Base-by-base conservation (phyloP, 1,140 invertebrate species). In the Heliconius himera region DNA sequence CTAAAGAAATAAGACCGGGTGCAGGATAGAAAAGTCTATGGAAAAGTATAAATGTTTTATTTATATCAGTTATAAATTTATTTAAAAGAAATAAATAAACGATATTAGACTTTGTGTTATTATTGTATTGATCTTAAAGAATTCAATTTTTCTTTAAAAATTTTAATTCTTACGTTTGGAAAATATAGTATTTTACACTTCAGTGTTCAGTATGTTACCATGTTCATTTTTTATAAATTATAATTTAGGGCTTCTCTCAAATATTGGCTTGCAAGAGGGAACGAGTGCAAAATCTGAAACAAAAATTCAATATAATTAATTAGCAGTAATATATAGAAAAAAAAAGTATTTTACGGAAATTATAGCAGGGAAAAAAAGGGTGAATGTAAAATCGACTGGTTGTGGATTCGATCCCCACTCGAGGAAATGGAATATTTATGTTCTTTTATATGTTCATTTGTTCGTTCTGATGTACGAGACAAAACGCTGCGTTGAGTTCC, bases 241-340 rank as follows among this genome's bases (percentile, higher is more conserved):
- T 66, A 29, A 13, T 16, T 66, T 26, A 16, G 11, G 60, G 11
- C 5, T 29, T 16, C 22, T 26, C 22, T 66, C 60, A 11, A 29
- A 72, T 36, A 82, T 70, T 60, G 88, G 83, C 41, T 73, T 75
- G 46, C 88, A 91, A 46, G 89, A 83, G 46, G 83, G 85, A 22
- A 89, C 85, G 1, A 90, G 71, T 41, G 86, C 78, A 29, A 92
- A 92, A 85, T 90, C 89, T 91, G 88, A 76, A 91, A 91, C 66
- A 75, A 78, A 66, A 79, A 77, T 77, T 22, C 46, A 73, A n/a
- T 33, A 36, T 77, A 3, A 26, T 20, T 51, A 51, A 18, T 18
- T 51, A 8, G 6, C 49, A 20, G n/a, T 66, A 26, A 29, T 29
- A 29, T 29, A 66, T 16, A 29, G n/a, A n/a, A n/a, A 20, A 22